Evolutionary conservation across 2,888 invertebrate species (phyloP).

Genomic region (Choreutis nemorana): DNA sequence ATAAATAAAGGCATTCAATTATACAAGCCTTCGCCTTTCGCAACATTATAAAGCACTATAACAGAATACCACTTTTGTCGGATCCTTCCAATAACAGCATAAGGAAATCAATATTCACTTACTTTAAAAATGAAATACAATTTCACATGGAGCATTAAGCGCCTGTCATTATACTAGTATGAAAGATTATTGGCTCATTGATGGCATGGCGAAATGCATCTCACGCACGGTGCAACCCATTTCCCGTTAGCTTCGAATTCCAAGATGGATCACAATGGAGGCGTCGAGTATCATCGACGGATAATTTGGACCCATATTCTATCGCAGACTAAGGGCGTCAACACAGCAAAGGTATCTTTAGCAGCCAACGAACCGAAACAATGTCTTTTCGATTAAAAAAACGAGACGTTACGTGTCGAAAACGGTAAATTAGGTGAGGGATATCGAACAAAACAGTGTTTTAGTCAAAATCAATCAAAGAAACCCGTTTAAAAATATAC

Average conservation of each 20-base stretch:
- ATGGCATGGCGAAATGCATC: constrained; percentile 36
- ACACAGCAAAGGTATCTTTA: constrained; percentile 25
- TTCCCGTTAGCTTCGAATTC: constrained; percentile 50
- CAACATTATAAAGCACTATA: too few relatives aligned
- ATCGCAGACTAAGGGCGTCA: constrained; percentile 16
- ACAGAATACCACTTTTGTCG: too few relatives aligned
- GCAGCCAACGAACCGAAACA: constrained; percentile 33
- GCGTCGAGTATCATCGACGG: constrained; percentile 32
- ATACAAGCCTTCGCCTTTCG: too few relatives aligned
- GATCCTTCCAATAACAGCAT: too few relatives aligned
- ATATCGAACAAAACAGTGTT: constrained; percentile 18
- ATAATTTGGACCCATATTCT: constrained; percentile 46
- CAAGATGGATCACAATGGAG: constrained; percentile 36
- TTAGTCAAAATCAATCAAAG: constrained; percentile 21
- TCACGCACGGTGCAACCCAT: constrained; percentile 41
- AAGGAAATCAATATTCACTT: too few relatives aligned
- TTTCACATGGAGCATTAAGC: background rate
- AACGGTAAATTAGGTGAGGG: constrained; percentile 18
- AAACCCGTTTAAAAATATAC: too few relatives aligned
- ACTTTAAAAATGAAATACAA: too few relatives aligned
- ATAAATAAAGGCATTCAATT: too few relatives aligned
- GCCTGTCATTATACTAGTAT: background rate
- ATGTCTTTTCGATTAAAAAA: constrained; percentile 26
- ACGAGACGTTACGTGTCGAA: constrained; percentile 21
- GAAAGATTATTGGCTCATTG: constrained; percentile 7